Conservation (phyloP, 2,113 vertebrate genomes). For the Tachycineta bicolor region DNA sequence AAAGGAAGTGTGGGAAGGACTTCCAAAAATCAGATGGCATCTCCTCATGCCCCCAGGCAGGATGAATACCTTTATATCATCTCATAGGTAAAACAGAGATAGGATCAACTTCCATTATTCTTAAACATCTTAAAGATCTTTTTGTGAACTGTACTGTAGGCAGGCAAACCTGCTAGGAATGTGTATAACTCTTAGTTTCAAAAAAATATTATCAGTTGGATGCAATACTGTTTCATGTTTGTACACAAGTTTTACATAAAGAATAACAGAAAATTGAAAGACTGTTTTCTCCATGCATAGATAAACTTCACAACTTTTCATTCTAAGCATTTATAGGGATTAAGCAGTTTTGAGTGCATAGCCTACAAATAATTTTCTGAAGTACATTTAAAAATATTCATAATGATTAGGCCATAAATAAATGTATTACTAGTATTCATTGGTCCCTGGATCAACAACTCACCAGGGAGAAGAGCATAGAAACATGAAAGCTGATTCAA, state of each 20-base stretch:
- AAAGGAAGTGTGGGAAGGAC: not conserved
- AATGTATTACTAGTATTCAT: slow-evolving; percentile 42
- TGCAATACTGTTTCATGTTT: not conserved
- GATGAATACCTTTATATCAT: not conserved
- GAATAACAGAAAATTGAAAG: not conserved
- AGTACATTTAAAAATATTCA: slow-evolving; percentile 55
- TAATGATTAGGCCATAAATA: slow-evolving; percentile 59
- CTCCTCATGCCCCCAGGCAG: not conserved
- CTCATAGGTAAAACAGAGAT: not conserved
- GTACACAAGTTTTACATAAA: not conserved
- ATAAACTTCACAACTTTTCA: not conserved
- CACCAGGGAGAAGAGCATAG: slow-evolving; percentile 42
- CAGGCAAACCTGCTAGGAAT: not conserved
- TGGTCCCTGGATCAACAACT: slow-evolving; percentile 49
- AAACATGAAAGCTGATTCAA: slow-evolving; percentile 63
- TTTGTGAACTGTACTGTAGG: not conserved
- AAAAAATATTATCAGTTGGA: not conserved
- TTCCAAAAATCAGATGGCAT: not conserved
- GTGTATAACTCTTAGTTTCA: not conserved
- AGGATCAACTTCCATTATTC: not conserved
- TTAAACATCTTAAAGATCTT: not conserved
- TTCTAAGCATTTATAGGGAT: not conserved
- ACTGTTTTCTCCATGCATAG: not conserved
- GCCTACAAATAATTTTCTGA: slow-evolving; percentile 35
- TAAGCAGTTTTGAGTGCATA: not conserved